These are phyloP conservation scores for Buathra laborator DNA, from an alignment of 2,888 invertebrate genomes.

Conservation along the genomic window DNA sequence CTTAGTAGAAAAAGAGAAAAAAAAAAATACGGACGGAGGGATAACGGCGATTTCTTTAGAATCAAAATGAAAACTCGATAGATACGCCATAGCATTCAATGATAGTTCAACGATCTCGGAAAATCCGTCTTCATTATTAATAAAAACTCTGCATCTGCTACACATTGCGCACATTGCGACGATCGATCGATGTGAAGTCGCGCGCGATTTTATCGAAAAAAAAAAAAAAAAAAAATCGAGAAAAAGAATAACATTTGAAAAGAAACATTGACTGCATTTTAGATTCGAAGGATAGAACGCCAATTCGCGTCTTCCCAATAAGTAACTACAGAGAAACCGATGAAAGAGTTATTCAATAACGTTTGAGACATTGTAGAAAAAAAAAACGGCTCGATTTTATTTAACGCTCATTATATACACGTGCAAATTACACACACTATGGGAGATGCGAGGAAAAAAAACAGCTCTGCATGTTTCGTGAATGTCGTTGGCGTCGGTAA, in stretches of 20 bases:
- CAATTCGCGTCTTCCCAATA: not conserved
- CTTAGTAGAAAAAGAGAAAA: conserved; percentile 6
- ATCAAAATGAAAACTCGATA: conserved; percentile 35
- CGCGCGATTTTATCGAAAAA: not conserved
- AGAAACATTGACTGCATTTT: conserved; percentile 40
- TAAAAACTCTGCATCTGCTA: conserved; percentile 47
- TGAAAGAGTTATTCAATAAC: not conserved
- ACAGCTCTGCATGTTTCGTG: conserved; percentile 75
- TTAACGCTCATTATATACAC: conserved; percentile 76
- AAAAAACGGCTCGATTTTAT: conserved; percentile 71
- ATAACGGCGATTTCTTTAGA: conserved; percentile 45
- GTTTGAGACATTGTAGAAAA: conserved; percentile 58
- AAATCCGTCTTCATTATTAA: conserved; percentile 47
- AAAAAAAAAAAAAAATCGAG: not conserved
- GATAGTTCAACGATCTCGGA: conserved; percentile 51
- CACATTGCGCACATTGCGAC: not conserved
- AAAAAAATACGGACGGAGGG: not conserved
- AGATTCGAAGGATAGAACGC: conserved; percentile 21
- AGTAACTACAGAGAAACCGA: not conserved
- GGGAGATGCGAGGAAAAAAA: conserved; percentile 73
- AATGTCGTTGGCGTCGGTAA: conserved; percentile 75
- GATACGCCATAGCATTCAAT: conserved; percentile 51
- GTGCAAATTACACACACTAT: conserved; percentile 72
- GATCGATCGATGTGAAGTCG: conserved; percentile 45
- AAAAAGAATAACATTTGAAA: not conserved